A percentile compares a stretch with the other conserved stretches of the same genome.
Evolutionary conservation across 2,797 vertebrate species (phyloP).

Genomic region (Ceyx erithaca): DNA sequence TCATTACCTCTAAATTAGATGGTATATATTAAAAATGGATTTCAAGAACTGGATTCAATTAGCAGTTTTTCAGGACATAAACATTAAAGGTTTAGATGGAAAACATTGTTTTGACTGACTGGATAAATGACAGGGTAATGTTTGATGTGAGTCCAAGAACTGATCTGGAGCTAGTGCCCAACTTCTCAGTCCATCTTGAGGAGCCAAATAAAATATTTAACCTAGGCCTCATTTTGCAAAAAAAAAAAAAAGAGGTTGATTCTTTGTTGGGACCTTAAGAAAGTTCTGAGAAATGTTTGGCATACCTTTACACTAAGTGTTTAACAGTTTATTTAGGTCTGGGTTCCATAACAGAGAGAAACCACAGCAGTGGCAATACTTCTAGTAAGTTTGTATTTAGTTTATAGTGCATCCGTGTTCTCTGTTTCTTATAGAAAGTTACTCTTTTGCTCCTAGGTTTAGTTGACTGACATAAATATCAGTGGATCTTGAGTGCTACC

Average conservation of each 20-base stretch:
- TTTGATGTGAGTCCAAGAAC: conserved; percentile 83
- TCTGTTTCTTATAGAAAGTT: conserved; percentile 24
- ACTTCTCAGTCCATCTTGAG: conserved; percentile 77
- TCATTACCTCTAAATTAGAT: conserved; percentile 75
- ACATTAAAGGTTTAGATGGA: conserved; percentile 81
- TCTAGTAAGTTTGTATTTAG: conserved; percentile 60
- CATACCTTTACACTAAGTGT: conserved; percentile 82
- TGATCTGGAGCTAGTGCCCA: conserved; percentile 80
- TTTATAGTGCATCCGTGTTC: conserved; percentile 40
- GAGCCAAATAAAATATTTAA: conserved; percentile 86
- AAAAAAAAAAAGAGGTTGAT: conserved; percentile 60
- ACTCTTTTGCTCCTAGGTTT: conserved; percentile 44
- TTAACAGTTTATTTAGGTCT: conserved; percentile 80
- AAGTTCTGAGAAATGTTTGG: conserved; percentile 80
- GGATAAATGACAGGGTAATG: conserved; percentile 81
- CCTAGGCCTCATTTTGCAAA: conserved; percentile 78
- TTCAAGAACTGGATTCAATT: conserved; percentile 82
- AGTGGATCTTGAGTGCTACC: neutral
- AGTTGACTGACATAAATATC: neutral
- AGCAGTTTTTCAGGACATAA: conserved; percentile 81
- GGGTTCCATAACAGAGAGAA: conserved; percentile 73
- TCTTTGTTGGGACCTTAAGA: conserved; percentile 81
- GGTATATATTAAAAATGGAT: conserved; percentile 74
- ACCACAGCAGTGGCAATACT: conserved; percentile 47
- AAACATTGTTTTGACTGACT: conserved; percentile 85